These are phyloP conservation scores for Thymallus thymallus DNA, from an alignment of 2,113 vertebrate species.

Conservation along the genomic window DNA sequence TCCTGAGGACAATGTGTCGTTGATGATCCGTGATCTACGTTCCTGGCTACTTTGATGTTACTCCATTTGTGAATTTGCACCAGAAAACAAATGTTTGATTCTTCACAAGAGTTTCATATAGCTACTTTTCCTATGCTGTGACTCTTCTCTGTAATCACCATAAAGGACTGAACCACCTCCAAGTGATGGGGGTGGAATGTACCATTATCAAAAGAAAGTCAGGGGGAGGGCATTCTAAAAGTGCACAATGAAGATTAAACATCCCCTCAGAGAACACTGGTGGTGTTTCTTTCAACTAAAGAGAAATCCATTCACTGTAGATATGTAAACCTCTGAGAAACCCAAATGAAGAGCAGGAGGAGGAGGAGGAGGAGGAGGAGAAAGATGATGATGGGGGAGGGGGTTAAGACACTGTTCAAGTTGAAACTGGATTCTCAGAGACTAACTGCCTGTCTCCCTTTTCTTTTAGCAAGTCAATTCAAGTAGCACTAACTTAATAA, in stretches of 20 bases:
- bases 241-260: constrained; percentile 14
- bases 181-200: constrained; percentile 17
- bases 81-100: not conserved
- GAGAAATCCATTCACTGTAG: constrained; percentile 18
- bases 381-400: not conserved
- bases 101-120: not conserved
- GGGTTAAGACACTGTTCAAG: not conserved
- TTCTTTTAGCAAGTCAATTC: not conserved
- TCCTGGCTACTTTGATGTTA: not conserved
- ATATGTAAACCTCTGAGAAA: no score
- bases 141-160: constrained; percentile 4
- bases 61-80: not conserved
- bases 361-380: not conserved
- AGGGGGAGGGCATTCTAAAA: constrained; percentile 32
- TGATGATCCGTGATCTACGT: not conserved
- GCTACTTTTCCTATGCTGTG: constrained; percentile 1
- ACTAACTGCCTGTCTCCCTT: not conserved
- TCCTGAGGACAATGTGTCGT: not conserved
- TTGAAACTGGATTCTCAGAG: not conserved
- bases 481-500: not conserved
- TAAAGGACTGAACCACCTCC: constrained; percentile 1
- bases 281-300: constrained; percentile 35
- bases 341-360: not conserved
- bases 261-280: constrained; percentile 16
- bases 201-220: constrained; percentile 34